phyloP scores from a whole-genome alignment of 1,140 invertebrate genomes.

The Pristionchus pacificus region DNA sequence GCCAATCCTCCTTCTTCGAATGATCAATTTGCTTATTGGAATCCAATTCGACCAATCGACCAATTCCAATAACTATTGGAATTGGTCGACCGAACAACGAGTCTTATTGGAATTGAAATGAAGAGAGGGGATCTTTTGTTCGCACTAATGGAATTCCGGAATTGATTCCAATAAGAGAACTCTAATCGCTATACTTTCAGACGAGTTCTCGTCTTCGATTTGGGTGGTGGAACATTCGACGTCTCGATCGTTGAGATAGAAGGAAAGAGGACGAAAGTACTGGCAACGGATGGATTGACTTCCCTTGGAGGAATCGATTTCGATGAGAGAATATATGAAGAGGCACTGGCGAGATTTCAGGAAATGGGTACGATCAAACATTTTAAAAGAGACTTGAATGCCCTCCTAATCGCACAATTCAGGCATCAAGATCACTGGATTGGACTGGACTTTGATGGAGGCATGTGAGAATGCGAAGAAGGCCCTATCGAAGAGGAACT shows the following conservation, averaged over 20 bases:
- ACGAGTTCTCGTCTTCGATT: slow-evolving; percentile 43
- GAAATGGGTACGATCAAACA: not conserved
- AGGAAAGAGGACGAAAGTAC: not conserved
- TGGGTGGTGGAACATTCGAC: slow-evolving; percentile 95
- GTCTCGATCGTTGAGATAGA: slow-evolving; percentile 73
- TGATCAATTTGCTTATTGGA: too few species aligned
- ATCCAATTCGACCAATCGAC: not conserved
- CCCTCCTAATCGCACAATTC: too few species aligned
- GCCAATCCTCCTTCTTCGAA: too few species aligned
- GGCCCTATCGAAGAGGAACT: not conserved
- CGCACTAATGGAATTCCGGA: too few species aligned
- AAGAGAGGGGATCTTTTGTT: too few species aligned
- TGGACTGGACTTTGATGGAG: too few species aligned
- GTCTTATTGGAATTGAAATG: too few species aligned
- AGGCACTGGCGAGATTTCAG: slow-evolving; percentile 68
- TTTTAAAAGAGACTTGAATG: not conserved
- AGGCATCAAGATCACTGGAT: too few species aligned
- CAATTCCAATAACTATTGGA: too few species aligned
- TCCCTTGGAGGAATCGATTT: slow-evolving; percentile 60
- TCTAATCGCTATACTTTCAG: not conserved
- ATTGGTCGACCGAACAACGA: too few species aligned
- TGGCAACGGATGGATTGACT: not conserved
- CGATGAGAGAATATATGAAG: slow-evolving; percentile 80
- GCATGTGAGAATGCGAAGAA: not conserved
- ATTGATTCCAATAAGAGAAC: too few species aligned